A percentile compares a stretch with the other conserved stretches of the same genome.
phyloP scores from a whole-genome alignment of 2,888 invertebrate species.

The Portevinia maculata region DNA sequence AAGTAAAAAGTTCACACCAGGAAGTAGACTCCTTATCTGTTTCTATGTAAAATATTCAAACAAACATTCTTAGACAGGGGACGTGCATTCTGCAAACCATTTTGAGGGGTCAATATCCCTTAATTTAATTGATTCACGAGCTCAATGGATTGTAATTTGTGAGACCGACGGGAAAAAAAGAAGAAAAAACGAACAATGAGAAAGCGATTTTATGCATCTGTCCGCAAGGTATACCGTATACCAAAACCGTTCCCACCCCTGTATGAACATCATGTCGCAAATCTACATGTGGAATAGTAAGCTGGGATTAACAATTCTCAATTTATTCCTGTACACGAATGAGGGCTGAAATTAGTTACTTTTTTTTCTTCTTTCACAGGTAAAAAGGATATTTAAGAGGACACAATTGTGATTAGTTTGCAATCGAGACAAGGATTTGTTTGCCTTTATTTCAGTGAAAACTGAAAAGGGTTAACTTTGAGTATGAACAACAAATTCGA shows the following conservation, averaged over 20 bases:
- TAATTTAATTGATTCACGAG: constrained; percentile 35
- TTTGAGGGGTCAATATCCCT: constrained; percentile 35
- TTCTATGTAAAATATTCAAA: constrained; percentile 2
- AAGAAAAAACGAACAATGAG: constrained; percentile 28
- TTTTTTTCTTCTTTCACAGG: constrained; percentile 20
- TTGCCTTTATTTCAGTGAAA: constrained; percentile 3
- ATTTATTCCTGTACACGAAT: constrained; percentile 53
- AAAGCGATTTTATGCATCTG: constrained; percentile 50
- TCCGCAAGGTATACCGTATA: constrained; percentile 33
- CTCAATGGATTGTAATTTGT: constrained; percentile 26
- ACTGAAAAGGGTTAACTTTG: constrained; percentile 28
- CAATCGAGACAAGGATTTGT: constrained; percentile 33
- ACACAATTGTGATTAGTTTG: constrained; percentile 23
- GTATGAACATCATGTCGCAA: constrained; percentile 24
- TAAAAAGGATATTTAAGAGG: constrained; percentile 33
- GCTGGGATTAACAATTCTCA: constrained; percentile 51
- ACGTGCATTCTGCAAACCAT: constrained; percentile 23
- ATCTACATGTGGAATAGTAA: constrained; percentile 22
- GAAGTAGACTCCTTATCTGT: constrained; percentile 7
- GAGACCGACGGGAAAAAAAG: constrained; percentile 9
- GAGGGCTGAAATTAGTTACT: constrained; percentile 27
- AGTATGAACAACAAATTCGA: constrained; percentile 40
- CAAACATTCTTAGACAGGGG: background rate
- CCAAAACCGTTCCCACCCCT: constrained; percentile 50
- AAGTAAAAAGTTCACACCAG: constrained; percentile 1